Base-by-base conservation (phyloP, 2,113 vertebrate genomes). In the Okapia johnstoni region DNA sequence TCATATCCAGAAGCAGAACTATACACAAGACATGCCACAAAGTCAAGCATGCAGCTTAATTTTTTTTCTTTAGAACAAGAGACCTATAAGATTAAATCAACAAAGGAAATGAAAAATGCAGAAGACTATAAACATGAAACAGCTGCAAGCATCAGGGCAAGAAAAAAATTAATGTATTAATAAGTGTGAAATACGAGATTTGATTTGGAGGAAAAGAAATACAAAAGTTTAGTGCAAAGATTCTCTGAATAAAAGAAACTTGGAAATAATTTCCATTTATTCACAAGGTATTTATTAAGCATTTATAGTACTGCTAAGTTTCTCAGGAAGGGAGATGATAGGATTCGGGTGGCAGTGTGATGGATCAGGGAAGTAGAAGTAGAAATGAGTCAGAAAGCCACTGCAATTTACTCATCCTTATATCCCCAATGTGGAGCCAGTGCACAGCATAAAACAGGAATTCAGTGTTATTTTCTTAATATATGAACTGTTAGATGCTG, bases 61-160 rank as follows among this genome's bases (percentile, higher is more conserved):
- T 54, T 63, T 63, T 66, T 33, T 66, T 10, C 60, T 76, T 36
- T 43, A 80, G 50, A 95, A 52, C 16, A 94, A 97, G 83, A 91
- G 89, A 95, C 58, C 77, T 95, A 48, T 97, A 81, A 97, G 96
- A 97, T 90, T 94, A 94, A 97, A 94, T 94, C 93, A 16, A 93
- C 55, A 90, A 89, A 97, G 52, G 73, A 70, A 94, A 88, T 93
- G 61, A 17, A 92, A 97, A 91, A 94, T 55, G 30, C 79, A 91
- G 33, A 89, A 79, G 55, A 55, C 12, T 90, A 60, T 93, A 94
- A 94, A 79, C 90, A 81, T 88, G 43, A 55, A 90, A 94, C 43
- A 94, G 61, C 36, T 61, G 36, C 36, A 93, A 97, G 48, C 83
- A 73, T 66, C 33, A 96, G 36, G 55, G 28, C 52, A 97, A 93